Base-by-base conservation (phyloP, 2,888 invertebrate genomes). In the Odontomyia ornata region DNA sequence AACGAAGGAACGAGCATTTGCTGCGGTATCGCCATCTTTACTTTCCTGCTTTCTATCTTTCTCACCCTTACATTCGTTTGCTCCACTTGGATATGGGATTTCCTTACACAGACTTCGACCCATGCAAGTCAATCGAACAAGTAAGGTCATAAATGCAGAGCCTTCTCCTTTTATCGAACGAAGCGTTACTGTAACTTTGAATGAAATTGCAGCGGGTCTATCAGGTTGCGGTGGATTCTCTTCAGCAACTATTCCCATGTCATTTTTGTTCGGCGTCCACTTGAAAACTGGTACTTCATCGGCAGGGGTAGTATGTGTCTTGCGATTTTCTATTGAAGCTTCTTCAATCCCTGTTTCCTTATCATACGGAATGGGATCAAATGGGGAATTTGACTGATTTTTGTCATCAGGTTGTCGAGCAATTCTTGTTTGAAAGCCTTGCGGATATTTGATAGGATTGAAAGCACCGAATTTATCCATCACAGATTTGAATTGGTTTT, bases 101-200 rank as follows among this genome's bases (percentile, higher is more conserved):
- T 11, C 18, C 25, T 9, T 27, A 27, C 64, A 64, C 4, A 64
- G 25, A 25, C 83, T 80, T 0, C 86, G 85, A 0, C 86, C 86
- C 81, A 85, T 84, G 79, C 85, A 86, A 1, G 85, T 82, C 25
- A 86, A 75, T 1, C 86, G 83, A 80, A 86, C 82, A 13, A 85
- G 82, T 1, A 86, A 62, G 7, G 85, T 84, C 15, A 86, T 81
- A 77, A 85, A 86, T 1, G 86, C 86, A 0, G 86, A 85, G 79
- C 85, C 85, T 57, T 81, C 81, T 0, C 79, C 79, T 65, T 82
- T 83, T 52, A 84, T 80, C 80, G 86, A 85, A 60, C 83, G 84
- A 0, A 86, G 80, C 0, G 84, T 83, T 52, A 86, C 62, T 18
- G 86, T 75, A 3, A 84, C 83, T 73, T 86, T 86, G 9, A 82